These are phyloP conservation scores for Eurosta solidaginis DNA, from an alignment of 1,140 invertebrate species.

Conservation along the genomic window DNA sequence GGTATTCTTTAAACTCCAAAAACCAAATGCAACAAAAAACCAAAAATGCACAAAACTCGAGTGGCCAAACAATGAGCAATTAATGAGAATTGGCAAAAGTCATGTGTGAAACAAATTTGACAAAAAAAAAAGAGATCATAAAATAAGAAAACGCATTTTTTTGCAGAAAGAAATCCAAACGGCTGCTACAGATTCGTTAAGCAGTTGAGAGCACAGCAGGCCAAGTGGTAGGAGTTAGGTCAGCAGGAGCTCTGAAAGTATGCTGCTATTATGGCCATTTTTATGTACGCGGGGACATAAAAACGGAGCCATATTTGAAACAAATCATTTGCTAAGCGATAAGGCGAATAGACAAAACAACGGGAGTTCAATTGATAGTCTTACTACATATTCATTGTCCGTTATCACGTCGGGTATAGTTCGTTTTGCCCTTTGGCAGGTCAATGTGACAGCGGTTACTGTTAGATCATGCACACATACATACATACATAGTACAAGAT, in stretches of 20 bases:
- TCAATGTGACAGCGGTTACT: background rate
- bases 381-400: no score
- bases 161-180: background rate
- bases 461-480: no score
- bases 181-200: slow-evolving; percentile 6
- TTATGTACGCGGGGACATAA: background rate
- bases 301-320: background rate
- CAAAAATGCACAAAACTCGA: slow-evolving; percentile 6
- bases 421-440: background rate
- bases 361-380: background rate
- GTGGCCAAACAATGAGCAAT: background rate
- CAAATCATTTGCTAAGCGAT: slow-evolving; percentile 24
- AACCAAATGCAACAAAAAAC: background rate
- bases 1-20: slow-evolving; percentile 1
- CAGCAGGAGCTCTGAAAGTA: background rate
- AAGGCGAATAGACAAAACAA: slow-evolving; percentile 24
- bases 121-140: background rate
- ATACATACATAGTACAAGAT: no score
- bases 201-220: slow-evolving; percentile 9
- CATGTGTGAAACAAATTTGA: slow-evolving; percentile 11
- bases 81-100: slow-evolving; percentile 19
- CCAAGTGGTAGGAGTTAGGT: background rate
- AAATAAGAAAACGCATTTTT: background rate
- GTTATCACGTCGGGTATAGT: slow-evolving; percentile 13
- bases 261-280: background rate